Evolutionary conservation across 2,797 vertebrate genomes (phyloP).

Genomic region (Falco columbarius): DNA sequence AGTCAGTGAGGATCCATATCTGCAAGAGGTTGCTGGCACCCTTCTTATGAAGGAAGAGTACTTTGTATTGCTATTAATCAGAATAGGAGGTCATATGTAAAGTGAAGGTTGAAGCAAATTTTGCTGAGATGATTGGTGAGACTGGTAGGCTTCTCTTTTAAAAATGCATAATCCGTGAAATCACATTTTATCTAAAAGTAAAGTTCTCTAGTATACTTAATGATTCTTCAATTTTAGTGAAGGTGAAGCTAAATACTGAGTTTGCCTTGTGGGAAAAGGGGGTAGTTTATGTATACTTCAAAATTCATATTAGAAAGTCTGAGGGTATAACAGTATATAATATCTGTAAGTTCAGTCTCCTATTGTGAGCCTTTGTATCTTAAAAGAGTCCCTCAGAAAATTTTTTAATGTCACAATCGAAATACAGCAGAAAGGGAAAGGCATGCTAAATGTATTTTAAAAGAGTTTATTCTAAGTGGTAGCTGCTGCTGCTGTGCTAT

Average conservation of each 20-base stretch:
- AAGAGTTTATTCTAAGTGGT: neutral
- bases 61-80: neutral
- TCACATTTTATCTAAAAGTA: neutral
- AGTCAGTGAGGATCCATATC: neutral
- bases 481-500: neutral
- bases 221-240: neutral
- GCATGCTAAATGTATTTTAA: neutral
- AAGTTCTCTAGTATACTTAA: neutral
- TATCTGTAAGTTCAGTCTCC: neutral
- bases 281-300: neutral
- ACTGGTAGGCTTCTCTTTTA: neutral
- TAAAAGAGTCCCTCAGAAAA: neutral
- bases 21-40: neutral
- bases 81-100: neutral
- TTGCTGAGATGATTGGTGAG: neutral
- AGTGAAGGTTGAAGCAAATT: neutral
- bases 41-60: neutral
- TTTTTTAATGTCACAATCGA: neutral
- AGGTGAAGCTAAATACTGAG: neutral
- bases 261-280: neutral
- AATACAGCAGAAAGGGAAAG: neutral
- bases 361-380: neutral
- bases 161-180: neutral
- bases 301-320: neutral
- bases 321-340: neutral